A percentile compares a stretch with the other conserved stretches of the same genome.
Conservation (phyloP, 1,140 invertebrate species). For the Trichonephila clavata region DNA sequence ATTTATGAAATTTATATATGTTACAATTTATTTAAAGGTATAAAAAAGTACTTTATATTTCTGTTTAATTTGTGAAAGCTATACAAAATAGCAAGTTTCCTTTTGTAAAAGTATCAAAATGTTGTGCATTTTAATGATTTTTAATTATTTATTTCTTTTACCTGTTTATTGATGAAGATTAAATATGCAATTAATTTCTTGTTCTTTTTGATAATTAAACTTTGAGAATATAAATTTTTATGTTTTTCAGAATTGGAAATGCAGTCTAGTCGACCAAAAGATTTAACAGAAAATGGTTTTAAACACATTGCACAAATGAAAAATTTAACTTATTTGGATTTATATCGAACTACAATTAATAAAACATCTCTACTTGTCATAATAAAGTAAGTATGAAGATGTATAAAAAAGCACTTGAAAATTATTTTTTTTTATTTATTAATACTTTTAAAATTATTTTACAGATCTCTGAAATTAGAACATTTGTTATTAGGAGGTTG, state of each 20-base stretch:
- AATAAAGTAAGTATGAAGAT: slow-evolving; percentile 50
- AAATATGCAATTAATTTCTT: too few species aligned
- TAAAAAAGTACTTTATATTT: too few species aligned
- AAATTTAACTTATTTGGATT: slow-evolving; percentile 87
- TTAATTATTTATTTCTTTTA: too few species aligned
- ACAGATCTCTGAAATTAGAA: slow-evolving; percentile 80
- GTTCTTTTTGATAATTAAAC: too few species aligned
- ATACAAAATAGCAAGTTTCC: too few species aligned
- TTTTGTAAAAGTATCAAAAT: too few species aligned
- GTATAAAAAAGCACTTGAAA: neutral
- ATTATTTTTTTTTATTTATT: neutral
- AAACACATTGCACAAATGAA: slow-evolving; percentile 84
- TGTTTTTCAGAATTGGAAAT: slow-evolving; percentile 85
- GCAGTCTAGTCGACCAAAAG: slow-evolving; percentile 84
- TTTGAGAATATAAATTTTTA: neutral
- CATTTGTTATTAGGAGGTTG: slow-evolving; percentile 81
- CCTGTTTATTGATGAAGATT: too few species aligned
- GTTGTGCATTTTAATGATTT: too few species aligned
- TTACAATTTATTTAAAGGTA: too few species aligned
- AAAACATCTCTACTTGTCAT: slow-evolving; percentile 37
- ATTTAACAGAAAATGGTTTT: slow-evolving; percentile 83
- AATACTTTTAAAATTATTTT: slow-evolving; percentile 54
- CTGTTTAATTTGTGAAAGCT: too few species aligned
- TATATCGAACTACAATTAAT: slow-evolving; percentile 86
- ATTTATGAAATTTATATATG: too few species aligned